Evolutionary conservation across 1,140 invertebrate species (phyloP), one percentile per base, ranked within the genome.

Genomic region (Trigoniulus corallinus): DNA sequence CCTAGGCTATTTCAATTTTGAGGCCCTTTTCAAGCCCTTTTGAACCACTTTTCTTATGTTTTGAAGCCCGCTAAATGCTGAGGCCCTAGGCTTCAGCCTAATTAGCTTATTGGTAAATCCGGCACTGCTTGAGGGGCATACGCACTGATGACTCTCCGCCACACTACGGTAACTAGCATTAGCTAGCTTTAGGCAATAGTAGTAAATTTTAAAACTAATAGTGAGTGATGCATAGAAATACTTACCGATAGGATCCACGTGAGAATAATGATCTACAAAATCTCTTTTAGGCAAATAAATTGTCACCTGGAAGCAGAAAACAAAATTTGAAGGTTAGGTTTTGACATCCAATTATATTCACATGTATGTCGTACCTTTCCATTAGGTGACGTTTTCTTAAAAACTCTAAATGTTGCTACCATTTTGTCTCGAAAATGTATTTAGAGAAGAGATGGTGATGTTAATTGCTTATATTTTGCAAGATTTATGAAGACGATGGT

Each of bases 261-360:
- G 83, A 0, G 83, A 81, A 22, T 95, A 76, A 61, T 95, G 86
- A 67, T 98, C 94, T 48, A 98, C 82, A 68, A 93, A 96, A 64
- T 98, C 94, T 58, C 94, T 72, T 67, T 95, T 94, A 2, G 89
- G 88, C 59, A 98, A 74, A 64, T 98, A 98, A 50, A 96, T 72
- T 15, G 89, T 89, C 47, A 97, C 75, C 74, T 75, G 58, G 22
- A 63, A 52, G 40, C n/a, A n/a, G 45, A 49, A 45, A 54, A 39
- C 55, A 21, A 53, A 45, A 21, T 41, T 22, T 13, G 25, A 26
- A 37, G 48, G 18, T 21, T 41, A 10, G 29, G 48, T 48, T 48
- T 27, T 27, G 34, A 39, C 15, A n/a, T 18, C 43, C 29, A 41
- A 21, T 48, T 15, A n/a, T 7, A 27, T 40, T 44, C 21, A n/a